Base-by-base conservation (phyloP, 2,888 invertebrate species). In the Synergus gifuensis region DNA sequence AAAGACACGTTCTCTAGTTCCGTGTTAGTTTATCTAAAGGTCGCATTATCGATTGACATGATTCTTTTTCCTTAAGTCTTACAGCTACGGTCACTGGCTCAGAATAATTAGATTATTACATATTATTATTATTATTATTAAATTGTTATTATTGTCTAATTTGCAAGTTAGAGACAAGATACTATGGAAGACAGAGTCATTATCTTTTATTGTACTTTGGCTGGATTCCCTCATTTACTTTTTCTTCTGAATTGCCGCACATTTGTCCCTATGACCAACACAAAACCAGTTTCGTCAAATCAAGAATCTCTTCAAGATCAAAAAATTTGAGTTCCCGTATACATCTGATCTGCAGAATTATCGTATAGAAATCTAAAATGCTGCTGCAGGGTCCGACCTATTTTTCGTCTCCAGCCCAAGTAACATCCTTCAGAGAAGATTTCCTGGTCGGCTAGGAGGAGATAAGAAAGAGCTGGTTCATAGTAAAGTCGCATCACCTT, bases 361-460 rank as follows among this genome's bases (percentile, higher is more conserved):
- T 87, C 86, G 83, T 81, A 86, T 85, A 82, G 85, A 85, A 85
- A 87, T 86, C 84, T 86, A 83, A 85, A 87, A 86, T 79, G 83
- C 81, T 81, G 82, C 85, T 83, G 76, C 81, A 80, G 87, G 83
- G 83, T 81, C 79, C 79, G 76, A 78, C 80, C 79, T 79, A 81
- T 82, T 82, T 81, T 82, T 82, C 78, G 79, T 79, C 79, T 79
- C 69, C 77, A 64, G 79, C 78, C 82, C 79, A 78, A 78, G 78
- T 66, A 81, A 81, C 79, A 83, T 83, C 78, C 79, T 78, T 18
- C 62, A 81, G 76, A 76, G 64, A 69, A 78, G 77, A 62, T 79
- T 81, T 60, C 80, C 67, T 44, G 69, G 76, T 69, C 79, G 78
- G 73, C 76, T 46, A 62, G 58, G 58, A 81, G 76, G n/a, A 78